Evolutionary conservation across 30 jellyfish, hydroid and myxozoan genomes (phyloP).

Genomic region (Pelagia noctiluca): DNA sequence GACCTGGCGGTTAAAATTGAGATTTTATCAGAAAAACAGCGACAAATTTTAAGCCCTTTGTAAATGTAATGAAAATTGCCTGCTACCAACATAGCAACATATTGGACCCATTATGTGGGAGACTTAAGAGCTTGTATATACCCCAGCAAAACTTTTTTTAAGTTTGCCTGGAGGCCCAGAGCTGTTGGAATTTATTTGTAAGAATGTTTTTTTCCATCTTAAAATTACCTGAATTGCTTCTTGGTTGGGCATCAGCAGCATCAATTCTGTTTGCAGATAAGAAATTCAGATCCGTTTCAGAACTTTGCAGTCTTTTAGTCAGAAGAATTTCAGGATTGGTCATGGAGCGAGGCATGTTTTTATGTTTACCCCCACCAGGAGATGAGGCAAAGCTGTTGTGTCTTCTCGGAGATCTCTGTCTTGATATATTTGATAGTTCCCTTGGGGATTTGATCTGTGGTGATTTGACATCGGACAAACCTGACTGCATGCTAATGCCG

Average conservation of each 20-base stretch:
- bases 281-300: not conserved
- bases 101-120: not conserved
- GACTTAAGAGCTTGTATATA: not conserved
- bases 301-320: not conserved
- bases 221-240: not conserved
- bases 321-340: not conserved
- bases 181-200: no score
- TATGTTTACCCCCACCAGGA: not conserved
- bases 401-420: not conserved
- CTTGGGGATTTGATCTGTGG: not conserved
- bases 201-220: not conserved
- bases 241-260: not conserved
- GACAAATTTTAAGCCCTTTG: no score
- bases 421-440: not conserved
- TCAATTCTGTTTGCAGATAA: not conserved
- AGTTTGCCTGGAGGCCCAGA: no score
- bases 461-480: not conserved
- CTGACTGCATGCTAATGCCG: not conserved
- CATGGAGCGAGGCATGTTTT: constrained; percentile 1
- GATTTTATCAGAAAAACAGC: no score
- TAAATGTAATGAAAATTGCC: no score
- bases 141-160: not conserved
- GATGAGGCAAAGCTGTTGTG: not conserved
- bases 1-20: no score
- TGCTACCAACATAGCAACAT: not conserved